Base-by-base conservation (phyloP, 2,113 vertebrate genomes). In the Astatoreochromis straeleni region DNA sequence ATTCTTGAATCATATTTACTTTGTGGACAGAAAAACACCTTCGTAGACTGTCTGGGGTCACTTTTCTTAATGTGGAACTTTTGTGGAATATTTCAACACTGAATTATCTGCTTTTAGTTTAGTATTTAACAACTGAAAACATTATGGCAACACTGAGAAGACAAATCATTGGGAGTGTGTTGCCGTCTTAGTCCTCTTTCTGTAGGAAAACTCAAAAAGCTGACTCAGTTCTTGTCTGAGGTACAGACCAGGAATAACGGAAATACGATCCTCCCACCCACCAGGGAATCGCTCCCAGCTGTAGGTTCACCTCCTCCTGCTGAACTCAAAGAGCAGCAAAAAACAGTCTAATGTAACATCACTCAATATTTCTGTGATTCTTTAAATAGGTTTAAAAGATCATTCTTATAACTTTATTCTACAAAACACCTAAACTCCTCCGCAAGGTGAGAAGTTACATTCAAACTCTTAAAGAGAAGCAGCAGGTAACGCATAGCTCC, bases 151-250 rank as follows among this genome's bases (percentile, higher is more conserved):
- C 31, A 35, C 31, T 63, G 31, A 5, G 58, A 63, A 35, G 58
- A 63, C 58, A n/a, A 63, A 63, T n/a, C 17, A 0, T 63, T 0
- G 1, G 0, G 6, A 10, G 16, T 33, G 3, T 60, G 57, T 63
- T 63, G 16, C 29, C 0, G 1, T 1, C 17, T 12, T 63, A 12
- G 17, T 63, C 6, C 17, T 19, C 29, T 35, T 63, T 63, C 16
- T 35, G 9, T 63, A 63, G 58, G 6, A 63, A 35, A 63, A 63
- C 58, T 31, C 0, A 35, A 35, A 63, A 63, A 63, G 9, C 58
- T 35, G 58, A 63, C 17, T 63, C 17, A 3, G 58, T 63, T 35
- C 17, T 63, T 35, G 17, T 12, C 9, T 63, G 31, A 35, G 6
- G 31, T 63, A 35, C 2, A 63, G 9, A 63, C 58, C 58, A 63